Base-by-base conservation (phyloP, 1,140 invertebrate genomes). In the Phocides pigmalion region DNA sequence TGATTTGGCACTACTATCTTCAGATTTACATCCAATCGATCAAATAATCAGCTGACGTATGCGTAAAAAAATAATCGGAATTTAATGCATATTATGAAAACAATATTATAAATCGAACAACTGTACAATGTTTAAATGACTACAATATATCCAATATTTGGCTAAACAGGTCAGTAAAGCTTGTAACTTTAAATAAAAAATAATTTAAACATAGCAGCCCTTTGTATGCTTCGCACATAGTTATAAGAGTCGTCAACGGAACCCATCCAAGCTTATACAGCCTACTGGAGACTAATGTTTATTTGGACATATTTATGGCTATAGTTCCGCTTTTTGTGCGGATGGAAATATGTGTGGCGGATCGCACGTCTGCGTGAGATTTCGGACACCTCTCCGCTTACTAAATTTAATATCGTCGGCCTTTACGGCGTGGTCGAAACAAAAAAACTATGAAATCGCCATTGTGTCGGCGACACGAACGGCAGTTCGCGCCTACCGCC, bases 301-400 rank as follows among this genome's bases (percentile, higher is more conserved):
- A 89, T 89, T 91, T 91, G 85, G 87, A 91, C 85, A 91, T 91
- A 89, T 91, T 91, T 91, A 91, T 91, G 89, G 87, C 83, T 87
- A 91, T 89, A 89, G 89, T 91, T 91, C 87, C 82, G 87, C 89
- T 91, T 91, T 91, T 91, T 89, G 87, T 87, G 76, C 72, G 66
- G 81, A 85, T 83, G 89, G 82, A 91, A 91, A 89, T 89, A 89
- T 89, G 87, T 89, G 87, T 89, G 89, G 87, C 89, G 89, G 86
- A 85, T 91, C 85, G 86, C 89, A 89, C 89, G 89, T 91, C 89
- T 84, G 82, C 87, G 87, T 82, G 89, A 87, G 89, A 91, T 89
- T 91, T 89, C 79, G 84, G 87, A 91, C 89, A 91, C 89, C 87
- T 91, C 86, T 83, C 82, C 84, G 87, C 84, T 91, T 91, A 91